phyloP scores from a whole-genome alignment of 1,140 invertebrate genomes.

The Drosophila paulistorum region DNA sequence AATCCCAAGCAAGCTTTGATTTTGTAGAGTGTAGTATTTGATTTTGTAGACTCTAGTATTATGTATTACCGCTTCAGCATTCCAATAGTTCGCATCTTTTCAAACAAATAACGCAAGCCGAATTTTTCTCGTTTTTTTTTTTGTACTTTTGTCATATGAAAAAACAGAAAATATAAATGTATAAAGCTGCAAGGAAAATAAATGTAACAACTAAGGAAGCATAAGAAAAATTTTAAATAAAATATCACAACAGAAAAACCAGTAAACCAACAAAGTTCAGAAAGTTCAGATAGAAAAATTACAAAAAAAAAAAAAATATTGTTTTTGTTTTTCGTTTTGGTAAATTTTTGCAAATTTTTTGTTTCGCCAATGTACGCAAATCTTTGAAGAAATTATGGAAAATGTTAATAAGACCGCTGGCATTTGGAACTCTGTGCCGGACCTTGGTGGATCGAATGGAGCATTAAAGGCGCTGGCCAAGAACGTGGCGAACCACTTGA shows the following conservation, averaged over 20 bases:
- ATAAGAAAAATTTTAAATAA: background rate
- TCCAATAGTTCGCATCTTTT: background rate
- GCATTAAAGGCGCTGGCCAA: constrained; percentile 59
- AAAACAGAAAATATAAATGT: background rate
- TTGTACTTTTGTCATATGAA: background rate
- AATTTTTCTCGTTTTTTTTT: background rate
- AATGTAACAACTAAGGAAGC: background rate
- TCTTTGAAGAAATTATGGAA: constrained; percentile 14
- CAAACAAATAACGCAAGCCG: background rate
- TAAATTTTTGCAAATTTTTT: background rate
- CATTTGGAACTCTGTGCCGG: constrained; percentile 52
- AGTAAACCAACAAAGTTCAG: too few species aligned
- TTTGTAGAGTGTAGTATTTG: background rate
- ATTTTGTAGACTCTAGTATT: background rate
- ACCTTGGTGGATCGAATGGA: constrained; percentile 52
- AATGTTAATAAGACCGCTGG: background rate
- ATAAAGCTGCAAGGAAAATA: background rate
- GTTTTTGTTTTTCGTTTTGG: background rate
- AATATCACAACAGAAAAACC: too few species aligned
- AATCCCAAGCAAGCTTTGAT: background rate
- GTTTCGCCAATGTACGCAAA: background rate
- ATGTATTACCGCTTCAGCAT: background rate
- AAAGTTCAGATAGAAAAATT: too few species aligned
- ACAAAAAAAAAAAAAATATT: background rate
- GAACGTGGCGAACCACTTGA: constrained; percentile 60